Percentiles rank a stretch among this genome's conserved stretches.
phyloP scores from a whole-genome alignment of 2,797 vertebrate species.

The Crenuchus spilurus region DNA sequence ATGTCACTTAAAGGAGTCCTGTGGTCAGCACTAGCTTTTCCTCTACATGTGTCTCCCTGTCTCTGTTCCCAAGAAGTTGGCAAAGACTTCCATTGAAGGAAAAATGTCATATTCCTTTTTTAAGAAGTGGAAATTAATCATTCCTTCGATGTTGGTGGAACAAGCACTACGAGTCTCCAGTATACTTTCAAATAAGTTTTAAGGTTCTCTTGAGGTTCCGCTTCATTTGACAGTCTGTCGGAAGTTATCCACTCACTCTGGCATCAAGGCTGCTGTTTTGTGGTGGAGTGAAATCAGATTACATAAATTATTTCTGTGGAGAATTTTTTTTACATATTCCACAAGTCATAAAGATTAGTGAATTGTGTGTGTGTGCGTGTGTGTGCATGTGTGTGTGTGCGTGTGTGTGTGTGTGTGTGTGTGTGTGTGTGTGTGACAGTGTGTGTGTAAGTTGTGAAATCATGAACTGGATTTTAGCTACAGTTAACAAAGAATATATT shows the following conservation, averaged over 20 bases:
- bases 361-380: not conserved
- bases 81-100: not conserved
- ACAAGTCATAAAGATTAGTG: not conserved
- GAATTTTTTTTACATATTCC: conserved; percentile 12
- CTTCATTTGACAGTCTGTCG: conserved; percentile 42
- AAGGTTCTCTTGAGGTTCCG: conserved; percentile 24
- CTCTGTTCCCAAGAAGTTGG: no score
- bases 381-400: not conserved
- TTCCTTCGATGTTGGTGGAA: not conserved
- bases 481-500: no score
- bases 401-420: not conserved
- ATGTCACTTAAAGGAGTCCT: no score
- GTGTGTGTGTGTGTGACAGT: no score
- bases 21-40: no score
- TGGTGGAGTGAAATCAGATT: conserved; percentile 7
- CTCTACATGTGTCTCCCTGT: no score
- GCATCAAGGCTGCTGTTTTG: conserved; percentile 17
- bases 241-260: conserved; percentile 18
- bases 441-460: no score
- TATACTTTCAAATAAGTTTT: conserved; percentile 11
- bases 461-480: no score
- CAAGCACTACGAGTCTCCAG: not conserved
- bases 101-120: not conserved
- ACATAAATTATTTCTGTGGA: conserved; percentile 37
- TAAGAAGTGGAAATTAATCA: conserved; percentile 3